Conservation (phyloP, 2,888 invertebrate species). For the Tinea semifulvella region DNA sequence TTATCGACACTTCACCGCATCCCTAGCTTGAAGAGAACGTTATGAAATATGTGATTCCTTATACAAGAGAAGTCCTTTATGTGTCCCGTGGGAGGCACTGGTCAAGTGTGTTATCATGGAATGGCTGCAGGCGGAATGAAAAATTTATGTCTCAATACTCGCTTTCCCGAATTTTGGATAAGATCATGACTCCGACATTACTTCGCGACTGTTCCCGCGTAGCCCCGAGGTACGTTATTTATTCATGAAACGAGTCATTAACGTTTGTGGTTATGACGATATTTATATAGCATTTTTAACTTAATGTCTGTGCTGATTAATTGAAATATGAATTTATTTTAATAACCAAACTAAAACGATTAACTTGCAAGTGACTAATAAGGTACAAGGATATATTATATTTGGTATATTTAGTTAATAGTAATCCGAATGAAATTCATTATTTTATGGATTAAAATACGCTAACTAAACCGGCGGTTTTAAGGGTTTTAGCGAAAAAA, state of each 20-base stretch:
- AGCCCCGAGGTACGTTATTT: constrained; percentile 7
- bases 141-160: constrained; percentile 65
- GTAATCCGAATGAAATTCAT: too few relatives aligned
- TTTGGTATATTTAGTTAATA: too few relatives aligned
- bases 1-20: neutral
- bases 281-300: too few relatives aligned
- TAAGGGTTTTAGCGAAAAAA: too few relatives aligned
- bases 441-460: too few relatives aligned
- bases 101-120: constrained; percentile 64
- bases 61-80: constrained; percentile 64
- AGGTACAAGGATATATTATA: too few relatives aligned
- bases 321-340: too few relatives aligned
- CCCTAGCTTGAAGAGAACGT: constrained; percentile 24
- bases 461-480: too few relatives aligned
- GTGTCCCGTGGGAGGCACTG: constrained; percentile 56
- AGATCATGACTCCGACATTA: constrained; percentile 39
- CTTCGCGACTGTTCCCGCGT: constrained; percentile 19
- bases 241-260: constrained; percentile 5
- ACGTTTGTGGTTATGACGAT: neutral
- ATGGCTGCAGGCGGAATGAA: constrained; percentile 59
- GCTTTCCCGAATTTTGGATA: constrained; percentile 13
- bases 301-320: too few relatives aligned
- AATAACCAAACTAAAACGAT: too few relatives aligned
- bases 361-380: too few relatives aligned
- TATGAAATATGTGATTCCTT: constrained; percentile 67